phyloP scores from a whole-genome alignment of 2,888 invertebrate species.

The Platycheirus albimanus region DNA sequence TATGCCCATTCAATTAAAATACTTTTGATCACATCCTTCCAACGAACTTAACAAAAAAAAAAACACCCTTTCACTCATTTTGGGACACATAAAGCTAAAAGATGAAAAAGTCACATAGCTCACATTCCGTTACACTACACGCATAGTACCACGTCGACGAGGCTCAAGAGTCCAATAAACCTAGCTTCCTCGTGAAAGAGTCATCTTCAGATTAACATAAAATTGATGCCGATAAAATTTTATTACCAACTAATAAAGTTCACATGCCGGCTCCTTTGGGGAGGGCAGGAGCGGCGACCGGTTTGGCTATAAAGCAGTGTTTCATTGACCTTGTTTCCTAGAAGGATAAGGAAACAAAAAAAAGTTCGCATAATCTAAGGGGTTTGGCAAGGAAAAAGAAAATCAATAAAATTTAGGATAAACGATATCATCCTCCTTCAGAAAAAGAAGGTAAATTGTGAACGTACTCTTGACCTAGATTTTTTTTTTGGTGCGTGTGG shows the following conservation, averaged over 20 bases:
- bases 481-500: neutral
- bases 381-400: neutral
- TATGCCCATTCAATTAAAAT: neutral
- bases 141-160: neutral
- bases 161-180: slow-evolving; percentile 44
- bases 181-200: slow-evolving; percentile 19
- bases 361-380: slow-evolving; percentile 17
- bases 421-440: slow-evolving; percentile 3
- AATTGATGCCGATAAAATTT: slow-evolving; percentile 48
- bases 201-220: slow-evolving; percentile 49
- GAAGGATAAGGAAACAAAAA: neutral
- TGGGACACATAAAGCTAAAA: neutral
- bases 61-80: neutral
- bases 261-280: neutral
- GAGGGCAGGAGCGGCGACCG: neutral
- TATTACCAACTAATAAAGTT: slow-evolving; percentile 27
- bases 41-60: too few species aligned
- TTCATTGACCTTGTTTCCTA: slow-evolving; percentile 23
- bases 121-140: neutral
- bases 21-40: neutral
- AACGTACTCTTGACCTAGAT: slow-evolving; percentile 15
- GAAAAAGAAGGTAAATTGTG: neutral
- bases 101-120: neutral
- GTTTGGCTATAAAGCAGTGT: neutral
- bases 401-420: slow-evolving; percentile 27